Base-by-base conservation (phyloP, 2,888 invertebrate genomes). In the Pollenia angustigena region DNA sequence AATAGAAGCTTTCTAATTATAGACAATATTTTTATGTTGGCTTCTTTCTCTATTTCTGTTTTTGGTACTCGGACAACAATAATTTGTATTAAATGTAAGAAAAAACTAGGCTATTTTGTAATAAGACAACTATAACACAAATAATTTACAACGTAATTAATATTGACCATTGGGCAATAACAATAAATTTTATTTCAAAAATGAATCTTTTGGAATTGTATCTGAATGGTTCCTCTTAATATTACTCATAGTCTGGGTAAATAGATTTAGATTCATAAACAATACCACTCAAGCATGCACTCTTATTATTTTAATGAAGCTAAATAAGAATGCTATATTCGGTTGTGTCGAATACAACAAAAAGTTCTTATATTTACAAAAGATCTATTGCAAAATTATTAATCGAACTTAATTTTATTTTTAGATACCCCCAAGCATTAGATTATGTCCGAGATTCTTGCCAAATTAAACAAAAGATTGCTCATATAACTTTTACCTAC, bases 101-200 rank as follows among this genome's bases (percentile, higher is more conserved):
- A 44, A 75, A 71, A 78, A 58, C 23, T 23, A 64, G 50, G 66
- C 66, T 84, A 66, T 74, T 58, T 85, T 74, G 68, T 48, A 60
- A 85, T 85, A 75, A 75, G 52, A 75, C 56, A 81, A 75, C 52
- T 58, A 52, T 75, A 75, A 54, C 69, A 80, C 71, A 74, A 85
- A 75, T 80, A 75, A 80, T 80, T 85, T 75, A 85, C 85, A 85
- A 69, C 23, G 48, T 56, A 80, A 85, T 72, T 71, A 71, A 78
- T 83, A 83, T 64, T 78, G 78, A 83, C 71, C 78, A 72, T 79
- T 78, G 32, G 68, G 75, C 46, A 81, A 81, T 52, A 68, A 81
- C 1, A 81, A 81, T 60, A 75, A 75, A 81, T 66, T 74, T 80
- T 0, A 69, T 44, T 80, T 50, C 4, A 60, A 23, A 71, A 71